Percentiles rank a stretch among this genome's conserved stretches.
These are phyloP conservation scores for Isichthys henryi DNA, from an alignment of 2,113 vertebrate species.

Conservation along the genomic window DNA sequence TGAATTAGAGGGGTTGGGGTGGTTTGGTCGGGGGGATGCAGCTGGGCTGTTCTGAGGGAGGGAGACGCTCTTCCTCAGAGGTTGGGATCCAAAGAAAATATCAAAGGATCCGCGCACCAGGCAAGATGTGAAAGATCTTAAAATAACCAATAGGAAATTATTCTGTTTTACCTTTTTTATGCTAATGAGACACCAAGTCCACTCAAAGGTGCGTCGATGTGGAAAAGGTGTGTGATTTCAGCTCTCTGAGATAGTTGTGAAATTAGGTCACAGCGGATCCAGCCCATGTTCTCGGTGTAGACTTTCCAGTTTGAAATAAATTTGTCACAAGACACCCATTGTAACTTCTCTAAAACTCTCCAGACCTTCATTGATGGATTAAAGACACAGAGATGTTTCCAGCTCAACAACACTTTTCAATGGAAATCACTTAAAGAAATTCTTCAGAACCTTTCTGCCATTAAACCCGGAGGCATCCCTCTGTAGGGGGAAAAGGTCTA, in stretches of 20 bases:
- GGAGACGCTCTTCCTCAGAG: neutral
- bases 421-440: neutral
- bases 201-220: neutral
- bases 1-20: conserved; percentile 7
- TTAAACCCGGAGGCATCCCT: neutral
- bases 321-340: neutral
- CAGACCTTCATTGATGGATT: neutral
- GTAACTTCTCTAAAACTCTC: neutral
- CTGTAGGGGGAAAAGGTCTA: neutral
- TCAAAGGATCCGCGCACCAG: neutral
- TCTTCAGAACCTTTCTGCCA: neutral
- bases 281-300: neutral
- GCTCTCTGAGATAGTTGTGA: neutral
- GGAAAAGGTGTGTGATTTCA: neutral
- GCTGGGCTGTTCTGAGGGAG: neutral
- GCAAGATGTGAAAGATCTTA: neutral
- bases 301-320: neutral
- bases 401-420: neutral
- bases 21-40: neutral
- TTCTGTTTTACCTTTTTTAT: conserved; percentile 1
- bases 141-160: neutral
- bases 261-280: neutral
- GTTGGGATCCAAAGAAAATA: neutral
- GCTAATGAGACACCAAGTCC: neutral
- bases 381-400: neutral